Percentiles rank a stretch among this genome's conserved stretches.
These are phyloP conservation scores for Homarus americanus DNA, from an alignment of 1,140 invertebrate genomes.

Conservation along the genomic window DNA sequence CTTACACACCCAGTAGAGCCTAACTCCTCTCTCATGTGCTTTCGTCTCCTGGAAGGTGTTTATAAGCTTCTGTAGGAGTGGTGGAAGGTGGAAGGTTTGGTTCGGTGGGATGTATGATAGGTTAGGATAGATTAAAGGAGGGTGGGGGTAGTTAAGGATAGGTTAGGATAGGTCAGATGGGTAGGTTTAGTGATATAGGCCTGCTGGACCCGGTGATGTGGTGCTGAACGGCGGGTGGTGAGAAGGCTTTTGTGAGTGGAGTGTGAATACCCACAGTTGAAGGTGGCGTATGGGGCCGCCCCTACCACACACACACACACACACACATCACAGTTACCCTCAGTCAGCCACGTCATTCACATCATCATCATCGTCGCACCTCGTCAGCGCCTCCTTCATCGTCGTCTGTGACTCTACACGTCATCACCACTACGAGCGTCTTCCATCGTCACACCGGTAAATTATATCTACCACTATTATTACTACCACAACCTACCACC, in stretches of 20 bases:
- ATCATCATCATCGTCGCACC: background rate
- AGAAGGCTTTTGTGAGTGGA: constrained; percentile 20
- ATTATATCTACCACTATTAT: background rate
- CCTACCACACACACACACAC: constrained; percentile 28
- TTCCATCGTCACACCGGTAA: too few species aligned
- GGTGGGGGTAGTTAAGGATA: background rate
- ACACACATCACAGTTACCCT: constrained; percentile 24
- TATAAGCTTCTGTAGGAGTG: background rate
- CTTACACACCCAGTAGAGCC: background rate
- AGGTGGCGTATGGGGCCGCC: constrained; percentile 19
- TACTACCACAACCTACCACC: background rate
- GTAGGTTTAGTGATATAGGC: too few species aligned
- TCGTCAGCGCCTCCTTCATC: background rate
- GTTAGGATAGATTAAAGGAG: background rate
- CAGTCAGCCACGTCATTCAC: background rate
- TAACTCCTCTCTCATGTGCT: background rate
- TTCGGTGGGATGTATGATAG: background rate
- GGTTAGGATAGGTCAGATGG: background rate
- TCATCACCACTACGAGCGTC: too few species aligned
- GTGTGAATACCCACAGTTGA: constrained; percentile 48
- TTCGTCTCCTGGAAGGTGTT: background rate
- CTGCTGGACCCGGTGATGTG: background rate
- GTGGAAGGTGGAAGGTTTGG: background rate
- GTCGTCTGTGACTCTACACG: background rate
- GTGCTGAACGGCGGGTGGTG: constrained; percentile 33